These are phyloP conservation scores for Torymus auratus DNA, from an alignment of 2,888 invertebrate species.

Conservation along the genomic window DNA sequence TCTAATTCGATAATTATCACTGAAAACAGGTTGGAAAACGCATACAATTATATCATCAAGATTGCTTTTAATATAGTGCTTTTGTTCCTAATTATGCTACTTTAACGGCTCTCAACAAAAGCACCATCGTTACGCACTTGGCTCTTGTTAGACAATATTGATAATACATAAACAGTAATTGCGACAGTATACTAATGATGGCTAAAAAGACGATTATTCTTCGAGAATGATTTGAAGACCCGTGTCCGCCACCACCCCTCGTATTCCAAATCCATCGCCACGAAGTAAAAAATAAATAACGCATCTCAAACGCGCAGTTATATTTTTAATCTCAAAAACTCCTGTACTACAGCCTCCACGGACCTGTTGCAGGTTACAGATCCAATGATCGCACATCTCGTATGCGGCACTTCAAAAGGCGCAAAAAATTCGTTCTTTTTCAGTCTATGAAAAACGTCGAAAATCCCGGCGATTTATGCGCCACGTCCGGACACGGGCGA, in stretches of 20 bases:
- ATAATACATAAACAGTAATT: background rate
- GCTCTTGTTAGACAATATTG: background rate
- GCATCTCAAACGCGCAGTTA: too few relatives aligned
- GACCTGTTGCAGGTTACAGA: constrained; percentile 10
- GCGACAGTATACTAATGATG: too few relatives aligned
- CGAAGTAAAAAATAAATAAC: too few relatives aligned
- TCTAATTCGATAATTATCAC: too few relatives aligned
- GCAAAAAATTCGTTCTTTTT: constrained; percentile 1
- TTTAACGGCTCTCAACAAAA: background rate
- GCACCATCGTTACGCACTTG: background rate
- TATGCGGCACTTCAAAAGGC: background rate
- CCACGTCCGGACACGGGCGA: background rate
- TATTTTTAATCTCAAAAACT: background rate
- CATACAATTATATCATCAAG: too few relatives aligned
- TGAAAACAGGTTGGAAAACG: too few relatives aligned
- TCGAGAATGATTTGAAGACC: too few relatives aligned
- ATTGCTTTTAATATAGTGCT: background rate
- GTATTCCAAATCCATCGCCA: too few relatives aligned
- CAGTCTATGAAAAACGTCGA: constrained; percentile 19
- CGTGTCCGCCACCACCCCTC: too few relatives aligned
- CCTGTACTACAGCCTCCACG: background rate
- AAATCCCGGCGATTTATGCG: constrained; percentile 34
- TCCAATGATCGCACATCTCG: background rate
- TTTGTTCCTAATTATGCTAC: background rate
- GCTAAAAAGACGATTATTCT: too few relatives aligned